A percentile compares a stretch with the other conserved stretches of the same genome.
Conservation (phyloP, 2,888 invertebrate genomes). For the Hirtodrosophila cameraria region DNA sequence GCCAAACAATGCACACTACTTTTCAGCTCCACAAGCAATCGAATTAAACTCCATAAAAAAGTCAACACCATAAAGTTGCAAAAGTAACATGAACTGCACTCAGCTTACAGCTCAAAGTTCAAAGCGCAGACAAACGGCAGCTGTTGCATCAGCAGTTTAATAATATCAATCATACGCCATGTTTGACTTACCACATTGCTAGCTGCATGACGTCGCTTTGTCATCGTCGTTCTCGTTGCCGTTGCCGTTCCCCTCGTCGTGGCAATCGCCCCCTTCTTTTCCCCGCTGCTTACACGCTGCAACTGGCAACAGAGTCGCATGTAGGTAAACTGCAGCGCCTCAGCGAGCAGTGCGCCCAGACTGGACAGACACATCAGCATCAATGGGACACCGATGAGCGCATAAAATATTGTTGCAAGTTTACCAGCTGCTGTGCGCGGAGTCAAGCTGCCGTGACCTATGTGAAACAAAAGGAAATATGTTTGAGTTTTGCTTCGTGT, state of each 20-base stretch:
- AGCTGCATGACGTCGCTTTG: slow-evolving; percentile 60
- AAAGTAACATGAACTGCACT: slow-evolving; percentile 10
- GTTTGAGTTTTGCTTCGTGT: not conserved
- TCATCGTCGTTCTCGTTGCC: slow-evolving; percentile 33
- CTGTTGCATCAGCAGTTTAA: slow-evolving; percentile 36
- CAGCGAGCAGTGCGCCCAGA: slow-evolving; percentile 92
- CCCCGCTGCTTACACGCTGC: slow-evolving; percentile 32
- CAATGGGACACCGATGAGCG: slow-evolving; percentile 93
- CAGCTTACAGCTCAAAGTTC: not conserved
- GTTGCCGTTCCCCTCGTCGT: slow-evolving; percentile 21
- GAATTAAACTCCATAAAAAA: slow-evolving; percentile 68
- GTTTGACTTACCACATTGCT: slow-evolving; percentile 68
- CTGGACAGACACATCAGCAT: slow-evolving; percentile 94
- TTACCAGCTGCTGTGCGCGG: slow-evolving; percentile 93
- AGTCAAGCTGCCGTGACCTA: slow-evolving; percentile 94
- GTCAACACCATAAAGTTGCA: slow-evolving; percentile 44
- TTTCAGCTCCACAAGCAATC: slow-evolving; percentile 27
- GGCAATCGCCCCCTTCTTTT: slow-evolving; percentile 13
- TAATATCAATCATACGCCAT: slow-evolving; percentile 72
- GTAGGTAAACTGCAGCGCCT: slow-evolving; percentile 88
- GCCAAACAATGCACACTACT: slow-evolving; percentile 14
- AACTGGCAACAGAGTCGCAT: slow-evolving; percentile 81
- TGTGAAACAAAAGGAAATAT: not conserved
- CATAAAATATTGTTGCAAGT: slow-evolving; percentile 93
- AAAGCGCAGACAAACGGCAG: slow-evolving; percentile 13